Conservation (phyloP, 2,888 invertebrate genomes). For the Ditula angustiorana region DNA sequence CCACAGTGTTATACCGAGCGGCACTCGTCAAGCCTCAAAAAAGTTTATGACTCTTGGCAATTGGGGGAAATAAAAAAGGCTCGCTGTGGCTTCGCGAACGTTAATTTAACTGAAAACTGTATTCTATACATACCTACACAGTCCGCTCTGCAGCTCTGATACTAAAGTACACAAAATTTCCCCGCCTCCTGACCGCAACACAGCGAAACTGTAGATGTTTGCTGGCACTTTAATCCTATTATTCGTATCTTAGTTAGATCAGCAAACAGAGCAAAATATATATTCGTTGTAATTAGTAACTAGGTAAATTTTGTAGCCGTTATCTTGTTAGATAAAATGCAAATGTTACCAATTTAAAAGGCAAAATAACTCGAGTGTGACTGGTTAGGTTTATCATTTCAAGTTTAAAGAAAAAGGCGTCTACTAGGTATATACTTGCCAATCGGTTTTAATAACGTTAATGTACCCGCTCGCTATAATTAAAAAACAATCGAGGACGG, state of each 20-base stretch:
- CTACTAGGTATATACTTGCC: not conserved
- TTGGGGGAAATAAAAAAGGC: not conserved
- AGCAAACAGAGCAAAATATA: slow-evolving; percentile 1
- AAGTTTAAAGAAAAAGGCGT: not conserved
- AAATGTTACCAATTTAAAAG: slow-evolving; percentile 3
- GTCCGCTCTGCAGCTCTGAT: not conserved
- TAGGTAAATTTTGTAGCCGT: not conserved
- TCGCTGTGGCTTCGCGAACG: not conserved
- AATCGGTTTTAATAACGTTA: not conserved
- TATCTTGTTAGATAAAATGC: slow-evolving; percentile 7
- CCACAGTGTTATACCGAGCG: too few relatives aligned
- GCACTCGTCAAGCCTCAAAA: not conserved
- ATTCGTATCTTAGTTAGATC: not conserved
- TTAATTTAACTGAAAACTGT: slow-evolving; percentile 12
- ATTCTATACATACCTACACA: too few relatives aligned
- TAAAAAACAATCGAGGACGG: too few relatives aligned
- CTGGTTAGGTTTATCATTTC: not conserved
- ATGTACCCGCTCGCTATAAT: not conserved
- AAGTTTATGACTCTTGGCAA: not conserved
- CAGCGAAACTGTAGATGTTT: not conserved
- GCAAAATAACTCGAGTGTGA: not conserved
- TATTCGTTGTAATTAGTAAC: slow-evolving; percentile 10
- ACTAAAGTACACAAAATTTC: not conserved
- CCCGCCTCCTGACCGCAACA: not conserved
- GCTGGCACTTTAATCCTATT: not conserved